Conservation (phyloP, 2,888 invertebrate species). For the Clostera curtula region DNA sequence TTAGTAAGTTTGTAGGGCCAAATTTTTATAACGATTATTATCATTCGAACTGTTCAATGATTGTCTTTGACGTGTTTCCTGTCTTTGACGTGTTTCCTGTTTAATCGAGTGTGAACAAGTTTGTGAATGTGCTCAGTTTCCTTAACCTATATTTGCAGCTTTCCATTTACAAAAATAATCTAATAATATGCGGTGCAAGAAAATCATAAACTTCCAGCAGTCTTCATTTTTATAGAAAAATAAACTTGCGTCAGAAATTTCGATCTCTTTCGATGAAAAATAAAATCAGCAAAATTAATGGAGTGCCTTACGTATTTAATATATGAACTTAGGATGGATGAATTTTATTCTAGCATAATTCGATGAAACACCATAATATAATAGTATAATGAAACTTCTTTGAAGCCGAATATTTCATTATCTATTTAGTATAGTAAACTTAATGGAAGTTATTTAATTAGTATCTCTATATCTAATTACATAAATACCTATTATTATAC, state of each 20-base stretch:
- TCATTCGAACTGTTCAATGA: too few species aligned
- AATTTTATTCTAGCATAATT: conserved; percentile 74
- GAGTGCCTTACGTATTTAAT: conserved; percentile 76
- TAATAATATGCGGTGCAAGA: conserved; percentile 42
- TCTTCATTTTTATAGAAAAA: conserved; percentile 58
- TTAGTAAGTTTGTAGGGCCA: too few species aligned
- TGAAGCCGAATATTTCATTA: conserved; percentile 57
- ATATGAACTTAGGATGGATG: conserved; percentile 71
- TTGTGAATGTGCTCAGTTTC: too few species aligned
- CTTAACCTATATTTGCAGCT: conserved; percentile 29
- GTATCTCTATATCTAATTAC: conserved; percentile 34
- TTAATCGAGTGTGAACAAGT: too few species aligned
- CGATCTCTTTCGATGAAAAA: conserved; percentile 61
- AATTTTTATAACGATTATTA: too few species aligned
- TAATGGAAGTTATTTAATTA: conserved; percentile 50
- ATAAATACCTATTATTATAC: conserved; percentile 23
- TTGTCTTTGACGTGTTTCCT: too few species aligned
- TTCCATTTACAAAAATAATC: conserved; percentile 27
- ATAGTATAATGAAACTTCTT: conserved; percentile 61
- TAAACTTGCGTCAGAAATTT: conserved; percentile 49
- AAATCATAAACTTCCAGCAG: conserved; percentile 58
- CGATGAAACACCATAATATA: conserved; percentile 70
- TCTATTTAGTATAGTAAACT: conserved; percentile 39
- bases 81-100: too few species aligned
- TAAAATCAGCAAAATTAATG: conserved; percentile 69